Evolutionary conservation across 1,140 invertebrate species (phyloP), one percentile per base, ranked within the genome.

Genomic region (Atta texana): DNA sequence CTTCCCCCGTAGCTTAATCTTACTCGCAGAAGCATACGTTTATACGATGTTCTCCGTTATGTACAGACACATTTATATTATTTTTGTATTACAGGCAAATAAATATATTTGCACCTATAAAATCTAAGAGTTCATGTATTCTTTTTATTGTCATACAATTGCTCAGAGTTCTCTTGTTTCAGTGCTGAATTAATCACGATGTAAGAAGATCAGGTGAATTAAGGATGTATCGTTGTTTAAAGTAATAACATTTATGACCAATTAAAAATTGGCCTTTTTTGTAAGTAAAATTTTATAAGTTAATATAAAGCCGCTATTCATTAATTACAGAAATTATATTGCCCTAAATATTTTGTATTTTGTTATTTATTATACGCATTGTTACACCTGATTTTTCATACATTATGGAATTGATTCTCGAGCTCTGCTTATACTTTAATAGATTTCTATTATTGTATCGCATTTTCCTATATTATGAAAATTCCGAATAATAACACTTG

Each of bases 81-180:
- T 69, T 39, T 81, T 55, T 55, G 31, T 49, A 69, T 81, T 69
- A 44, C 28, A 68, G 44, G 61, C 49, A 80, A 69, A 81, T 81
- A 81, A 81, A 81, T 81, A 81, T 3, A 18, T 81, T 81, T 69
- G 64, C 64, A 1, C 18, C 49, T 69, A 16, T 24, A 81, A 69
- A 81, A 55, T 69, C 31, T 69, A 81, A 16, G n/a, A 18, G 21
- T 81, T 69, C 21, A 16, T 69, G 4, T 24, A 14, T 69, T 55
- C 28, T 14, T 80, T 55, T 81, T 63, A 31, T 77, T 31, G 57
- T 18, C 59, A 64, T 31, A 51, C 7, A 31, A 51, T 76, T 18
- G 8, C 39, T 44, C 39, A 7, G 21, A 76, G 18, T 14, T 64
- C 4, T 4, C 39, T 78, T 34, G 16, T 4, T 64, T 24, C 18